A percentile compares a stretch with the other conserved stretches of the same genome.
Conservation (phyloP, 2,113 vertebrate species). For the Microtus oregoni region DNA sequence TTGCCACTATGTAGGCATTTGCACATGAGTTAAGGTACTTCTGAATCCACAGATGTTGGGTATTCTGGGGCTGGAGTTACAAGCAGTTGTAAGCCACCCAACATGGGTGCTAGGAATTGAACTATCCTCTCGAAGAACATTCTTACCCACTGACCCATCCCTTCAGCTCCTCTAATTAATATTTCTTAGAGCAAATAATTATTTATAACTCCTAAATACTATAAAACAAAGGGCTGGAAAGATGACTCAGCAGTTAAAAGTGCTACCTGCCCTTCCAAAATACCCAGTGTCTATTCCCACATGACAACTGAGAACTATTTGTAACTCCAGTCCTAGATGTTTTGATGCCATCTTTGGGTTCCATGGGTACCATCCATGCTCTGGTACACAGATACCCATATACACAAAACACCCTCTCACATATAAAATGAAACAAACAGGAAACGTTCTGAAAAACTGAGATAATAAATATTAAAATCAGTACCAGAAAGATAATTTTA, state of each 20-base stretch:
- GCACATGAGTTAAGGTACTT: too few relatives aligned
- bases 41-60: neutral
- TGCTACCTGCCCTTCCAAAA: neutral
- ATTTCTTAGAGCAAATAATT: too few relatives aligned
- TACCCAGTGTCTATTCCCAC: neutral
- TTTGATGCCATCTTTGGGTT: neutral
- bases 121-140: too few relatives aligned
- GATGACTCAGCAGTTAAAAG: neutral
- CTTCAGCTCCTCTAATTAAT: too few relatives aligned
- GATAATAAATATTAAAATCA: conserved; percentile 31
- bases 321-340: neutral
- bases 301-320: neutral
- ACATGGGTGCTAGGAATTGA: neutral
- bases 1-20: neutral
- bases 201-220: neutral
- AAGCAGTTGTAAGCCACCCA: too few relatives aligned
- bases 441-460: neutral
- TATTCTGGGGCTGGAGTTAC: neutral
- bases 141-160: neutral
- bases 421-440: neutral
- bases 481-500: neutral
- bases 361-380: too few relatives aligned
- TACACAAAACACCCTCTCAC: neutral
- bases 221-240: neutral
- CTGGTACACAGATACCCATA: neutral